Conservation (phyloP, 2,797 vertebrate genomes). For the Leuciscus waleckii region DNA sequence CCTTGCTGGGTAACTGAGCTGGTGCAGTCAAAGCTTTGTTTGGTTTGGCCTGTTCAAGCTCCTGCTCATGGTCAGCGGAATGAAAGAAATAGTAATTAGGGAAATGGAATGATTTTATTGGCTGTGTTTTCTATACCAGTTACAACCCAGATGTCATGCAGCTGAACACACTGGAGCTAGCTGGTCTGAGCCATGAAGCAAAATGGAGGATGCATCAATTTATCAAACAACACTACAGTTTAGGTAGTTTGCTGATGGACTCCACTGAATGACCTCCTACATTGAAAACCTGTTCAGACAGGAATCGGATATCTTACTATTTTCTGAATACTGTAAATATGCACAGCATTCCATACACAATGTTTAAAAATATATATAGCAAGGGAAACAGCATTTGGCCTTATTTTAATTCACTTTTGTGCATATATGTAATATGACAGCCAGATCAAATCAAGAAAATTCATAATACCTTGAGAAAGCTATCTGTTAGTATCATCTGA, state of each 20-base stretch:
- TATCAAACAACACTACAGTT: slow-evolving; percentile 11
- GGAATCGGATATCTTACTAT: neutral
- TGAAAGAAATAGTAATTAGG: slow-evolving; percentile 90
- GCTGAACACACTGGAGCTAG: slow-evolving; percentile 77
- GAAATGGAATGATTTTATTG: slow-evolving; percentile 87
- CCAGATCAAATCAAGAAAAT: neutral
- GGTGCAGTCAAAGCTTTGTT: slow-evolving; percentile 71
- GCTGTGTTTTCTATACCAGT: slow-evolving; percentile 82
- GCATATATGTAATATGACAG: neutral
- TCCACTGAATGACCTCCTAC: slow-evolving; percentile 1
- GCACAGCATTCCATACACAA: neutral
- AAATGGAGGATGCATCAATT: slow-evolving; percentile 8
- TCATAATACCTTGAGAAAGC: neutral
- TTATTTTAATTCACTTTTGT: neutral
- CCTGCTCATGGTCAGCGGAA: slow-evolving; percentile 82
- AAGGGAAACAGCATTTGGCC: neutral
- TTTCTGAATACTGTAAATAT: neutral
- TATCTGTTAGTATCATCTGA: neutral
- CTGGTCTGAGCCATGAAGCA: slow-evolving; percentile 58
- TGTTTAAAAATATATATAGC: neutral
- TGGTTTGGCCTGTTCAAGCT: slow-evolving; percentile 78
- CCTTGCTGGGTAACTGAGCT: slow-evolving; percentile 31
- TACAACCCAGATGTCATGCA: slow-evolving; percentile 87
- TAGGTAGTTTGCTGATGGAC: slow-evolving; percentile 11
- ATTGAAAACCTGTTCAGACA: neutral